Evolutionary conservation across 2,888 invertebrate species (phyloP).

Genomic region (Himalopsyche japonica): DNA sequence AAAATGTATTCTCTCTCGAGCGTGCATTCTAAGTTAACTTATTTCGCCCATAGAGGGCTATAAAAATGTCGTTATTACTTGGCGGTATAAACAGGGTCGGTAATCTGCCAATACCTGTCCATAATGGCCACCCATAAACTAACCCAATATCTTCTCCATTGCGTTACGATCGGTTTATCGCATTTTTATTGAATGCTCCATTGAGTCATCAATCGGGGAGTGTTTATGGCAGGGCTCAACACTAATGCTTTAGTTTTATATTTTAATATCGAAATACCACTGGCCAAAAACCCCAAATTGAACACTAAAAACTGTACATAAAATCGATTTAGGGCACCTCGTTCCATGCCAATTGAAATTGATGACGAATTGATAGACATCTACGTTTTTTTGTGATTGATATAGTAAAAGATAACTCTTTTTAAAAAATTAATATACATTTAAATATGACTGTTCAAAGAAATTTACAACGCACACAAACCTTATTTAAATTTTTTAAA

Average conservation of each 20-base stretch:
- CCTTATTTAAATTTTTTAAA: too few species aligned
- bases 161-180: slow-evolving; percentile 8
- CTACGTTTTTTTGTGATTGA: too few species aligned
- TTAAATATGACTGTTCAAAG: too few species aligned
- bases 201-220: background rate
- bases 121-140: slow-evolving; percentile 9
- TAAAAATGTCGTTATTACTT: slow-evolving; percentile 30
- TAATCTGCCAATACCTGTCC: slow-evolving; percentile 16
- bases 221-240: background rate
- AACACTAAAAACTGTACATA: too few species aligned
- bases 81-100: background rate
- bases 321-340: too few species aligned
- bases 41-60: slow-evolving; percentile 2
- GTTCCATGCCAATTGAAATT: too few species aligned
- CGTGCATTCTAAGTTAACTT: slow-evolving; percentile 18
- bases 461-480: too few species aligned
- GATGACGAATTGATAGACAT: too few species aligned
- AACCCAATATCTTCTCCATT: background rate
- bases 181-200: slow-evolving; percentile 17
- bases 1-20: background rate
- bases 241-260: background rate
- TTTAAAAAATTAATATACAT: too few species aligned
- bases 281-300: too few species aligned
- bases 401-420: too few species aligned
- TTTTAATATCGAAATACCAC: background rate